Percentiles rank a stretch among this genome's conserved stretches.
phyloP scores from a whole-genome alignment of 2,113 vertebrate species.

The Xenopus laevis region DNA sequence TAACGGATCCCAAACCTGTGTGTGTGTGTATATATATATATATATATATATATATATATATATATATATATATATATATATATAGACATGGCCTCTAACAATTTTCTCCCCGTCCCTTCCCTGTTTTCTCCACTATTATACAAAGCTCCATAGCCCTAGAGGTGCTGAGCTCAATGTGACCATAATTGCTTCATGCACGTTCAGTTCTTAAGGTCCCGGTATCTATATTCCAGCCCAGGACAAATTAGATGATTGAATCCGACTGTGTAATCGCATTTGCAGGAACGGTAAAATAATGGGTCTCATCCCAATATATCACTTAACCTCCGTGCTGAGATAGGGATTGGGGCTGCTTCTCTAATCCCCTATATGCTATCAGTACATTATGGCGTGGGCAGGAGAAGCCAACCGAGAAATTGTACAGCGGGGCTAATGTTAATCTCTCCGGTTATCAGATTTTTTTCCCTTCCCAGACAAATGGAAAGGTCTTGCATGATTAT shows the following conservation, averaged over 20 bases:
- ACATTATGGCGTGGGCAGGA: conserved; percentile 37
- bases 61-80: no score
- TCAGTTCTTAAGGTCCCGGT: conserved; percentile 5
- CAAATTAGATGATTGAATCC: conserved; percentile 36
- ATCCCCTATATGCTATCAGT: conserved; percentile 46
- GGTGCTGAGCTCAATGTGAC: background rate
- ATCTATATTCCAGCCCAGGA: conserved; percentile 31
- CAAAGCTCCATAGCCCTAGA: background rate
- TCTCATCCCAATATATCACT: conserved; percentile 44
- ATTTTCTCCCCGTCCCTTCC: background rate
- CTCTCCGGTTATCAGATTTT: conserved; percentile 42
- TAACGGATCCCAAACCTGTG: no score
- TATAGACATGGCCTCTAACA: no score
- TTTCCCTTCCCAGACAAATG: conserved; percentile 38
- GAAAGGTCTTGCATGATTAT: conserved; percentile 16
- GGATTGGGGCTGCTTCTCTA: conserved; percentile 42
- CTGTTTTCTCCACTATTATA: background rate
- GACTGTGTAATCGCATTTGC: conserved; percentile 39
- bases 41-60: no score
- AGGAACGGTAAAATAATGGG: conserved; percentile 39
- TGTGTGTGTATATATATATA: no score
- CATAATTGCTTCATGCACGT: conserved; percentile 15
- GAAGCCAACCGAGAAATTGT: conserved; percentile 45
- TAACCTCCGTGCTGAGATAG: conserved; percentile 43
- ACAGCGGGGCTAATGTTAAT: conserved; percentile 41